Conservation (phyloP, 2,797 vertebrate genomes). For the Halcyon chelicuti region DNA sequence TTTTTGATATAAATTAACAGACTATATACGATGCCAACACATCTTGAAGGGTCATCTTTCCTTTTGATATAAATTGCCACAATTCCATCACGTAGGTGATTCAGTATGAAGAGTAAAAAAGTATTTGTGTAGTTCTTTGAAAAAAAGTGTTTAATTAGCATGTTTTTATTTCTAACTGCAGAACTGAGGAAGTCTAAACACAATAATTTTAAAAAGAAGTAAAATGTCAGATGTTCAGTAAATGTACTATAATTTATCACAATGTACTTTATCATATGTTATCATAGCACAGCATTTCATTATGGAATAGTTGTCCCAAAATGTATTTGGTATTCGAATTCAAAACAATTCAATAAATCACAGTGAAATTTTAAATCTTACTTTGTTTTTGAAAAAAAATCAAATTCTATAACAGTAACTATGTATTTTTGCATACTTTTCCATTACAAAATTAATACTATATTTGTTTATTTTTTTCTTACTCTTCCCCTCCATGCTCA, state of each 20-base stretch:
- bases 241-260: neutral
- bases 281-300: neutral
- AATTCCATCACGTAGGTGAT: neutral
- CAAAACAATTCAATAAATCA: neutral
- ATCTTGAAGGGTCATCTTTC: neutral
- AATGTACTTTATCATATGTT: neutral
- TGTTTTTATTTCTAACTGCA: neutral
- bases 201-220: neutral
- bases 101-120: neutral
- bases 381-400: accelerated
- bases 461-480: neutral
- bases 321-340: neutral
- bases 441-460: neutral
- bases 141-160: neutral
- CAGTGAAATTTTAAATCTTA: neutral
- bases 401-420: neutral
- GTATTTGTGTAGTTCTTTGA: neutral
- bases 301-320: neutral
- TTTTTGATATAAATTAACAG: neutral
- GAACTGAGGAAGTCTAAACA: neutral
- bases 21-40: neutral
- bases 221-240: neutral
- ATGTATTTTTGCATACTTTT: neutral
- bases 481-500: neutral
- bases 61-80: neutral